phyloP scores from a whole-genome alignment of 2,888 invertebrate genomes.

The Dryococelus australis region DNA sequence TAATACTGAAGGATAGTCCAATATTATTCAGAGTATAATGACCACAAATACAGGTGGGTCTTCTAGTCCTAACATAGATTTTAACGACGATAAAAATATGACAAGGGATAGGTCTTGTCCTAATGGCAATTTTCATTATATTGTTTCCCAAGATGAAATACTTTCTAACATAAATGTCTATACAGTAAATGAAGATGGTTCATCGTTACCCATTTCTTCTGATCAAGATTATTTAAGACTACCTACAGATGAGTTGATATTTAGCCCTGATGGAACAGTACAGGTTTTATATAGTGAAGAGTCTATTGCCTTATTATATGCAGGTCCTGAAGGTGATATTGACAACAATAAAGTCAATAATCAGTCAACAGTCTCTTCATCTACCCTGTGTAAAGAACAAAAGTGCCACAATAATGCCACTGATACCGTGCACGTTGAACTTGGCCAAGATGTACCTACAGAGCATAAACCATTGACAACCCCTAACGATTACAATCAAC shows the following conservation, averaged over 20 bases:
- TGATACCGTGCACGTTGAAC: background rate
- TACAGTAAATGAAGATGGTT: conserved; percentile 9
- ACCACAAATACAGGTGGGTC: background rate
- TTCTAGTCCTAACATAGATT: too few species aligned
- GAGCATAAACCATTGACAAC: background rate
- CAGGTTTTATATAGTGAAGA: background rate
- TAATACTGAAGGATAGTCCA: background rate
- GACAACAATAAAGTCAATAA: background rate
- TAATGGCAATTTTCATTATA: too few species aligned
- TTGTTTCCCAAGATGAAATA: too few species aligned
- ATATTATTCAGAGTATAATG: background rate
- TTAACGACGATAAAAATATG: too few species aligned
- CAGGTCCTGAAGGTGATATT: background rate
- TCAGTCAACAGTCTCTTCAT: background rate
- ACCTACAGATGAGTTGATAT: background rate
- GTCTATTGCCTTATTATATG: background rate
- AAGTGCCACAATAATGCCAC: background rate
- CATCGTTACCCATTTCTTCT: background rate
- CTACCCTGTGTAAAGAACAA: background rate
- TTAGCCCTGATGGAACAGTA: background rate
- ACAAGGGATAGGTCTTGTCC: too few species aligned
- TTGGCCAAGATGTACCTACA: background rate
- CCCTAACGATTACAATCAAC: background rate
- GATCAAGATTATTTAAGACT: background rate
- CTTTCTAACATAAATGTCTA: background rate